phyloP scores from a whole-genome alignment of 2,797 vertebrate species.

The Notamacropus eugenii region DNA sequence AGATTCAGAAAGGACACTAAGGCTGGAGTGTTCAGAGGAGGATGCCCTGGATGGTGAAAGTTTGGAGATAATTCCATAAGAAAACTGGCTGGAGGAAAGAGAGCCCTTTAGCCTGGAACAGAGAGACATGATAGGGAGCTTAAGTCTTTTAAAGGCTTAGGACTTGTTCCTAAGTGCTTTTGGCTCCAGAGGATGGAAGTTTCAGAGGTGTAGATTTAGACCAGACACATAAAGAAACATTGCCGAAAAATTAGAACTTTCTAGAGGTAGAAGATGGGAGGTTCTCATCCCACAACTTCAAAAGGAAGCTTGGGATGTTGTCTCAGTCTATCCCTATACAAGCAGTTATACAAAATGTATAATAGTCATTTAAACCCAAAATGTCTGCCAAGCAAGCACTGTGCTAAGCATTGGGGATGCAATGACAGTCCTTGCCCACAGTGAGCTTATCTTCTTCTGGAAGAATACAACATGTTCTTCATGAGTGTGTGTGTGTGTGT shows the following conservation, averaged over 20 bases:
- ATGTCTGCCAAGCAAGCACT: neutral
- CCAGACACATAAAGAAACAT: too few relatives aligned
- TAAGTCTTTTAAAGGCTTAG: neutral
- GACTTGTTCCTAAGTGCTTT: too few relatives aligned
- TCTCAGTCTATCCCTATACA: neutral
- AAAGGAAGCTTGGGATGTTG: neutral
- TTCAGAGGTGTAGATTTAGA: too few relatives aligned
- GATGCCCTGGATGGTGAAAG: neutral
- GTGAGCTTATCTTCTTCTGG: too few relatives aligned
- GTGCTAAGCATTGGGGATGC: neutral
- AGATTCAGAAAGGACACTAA: neutral
- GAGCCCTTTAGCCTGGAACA: neutral
- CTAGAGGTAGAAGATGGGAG: too few relatives aligned
- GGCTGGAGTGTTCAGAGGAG: neutral
- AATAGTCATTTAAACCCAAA: neutral
- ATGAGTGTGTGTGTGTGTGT: too few relatives aligned
- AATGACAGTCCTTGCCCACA: neutral
- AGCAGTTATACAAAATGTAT: neutral
- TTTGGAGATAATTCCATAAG: neutral
- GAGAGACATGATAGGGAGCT: neutral
- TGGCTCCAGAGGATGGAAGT: too few relatives aligned
- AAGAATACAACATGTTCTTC: too few relatives aligned
- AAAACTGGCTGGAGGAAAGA: neutral
- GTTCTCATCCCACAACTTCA: too few relatives aligned
- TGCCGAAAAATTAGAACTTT: too few relatives aligned